phyloP scores from a whole-genome alignment of 2,888 invertebrate species.

The Trachelus troglodyta region DNA sequence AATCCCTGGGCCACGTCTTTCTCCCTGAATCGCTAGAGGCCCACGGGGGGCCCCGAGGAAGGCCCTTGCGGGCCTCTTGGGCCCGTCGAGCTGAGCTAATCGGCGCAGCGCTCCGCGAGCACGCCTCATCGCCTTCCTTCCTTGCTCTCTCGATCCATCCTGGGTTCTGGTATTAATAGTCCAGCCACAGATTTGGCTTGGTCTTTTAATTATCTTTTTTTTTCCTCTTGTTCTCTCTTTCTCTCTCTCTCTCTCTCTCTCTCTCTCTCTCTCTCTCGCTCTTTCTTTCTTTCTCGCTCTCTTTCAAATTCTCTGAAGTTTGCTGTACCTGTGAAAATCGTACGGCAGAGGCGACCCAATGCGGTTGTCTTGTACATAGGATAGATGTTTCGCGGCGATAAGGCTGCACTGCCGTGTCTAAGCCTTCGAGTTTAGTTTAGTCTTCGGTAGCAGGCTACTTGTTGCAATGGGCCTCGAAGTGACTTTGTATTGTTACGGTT shows the following conservation, averaged over 20 bases:
- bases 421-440: not conserved
- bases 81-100: slow-evolving; percentile 48
- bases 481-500: not conserved
- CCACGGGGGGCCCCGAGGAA: slow-evolving; percentile 24
- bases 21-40: not conserved
- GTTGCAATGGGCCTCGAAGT: not conserved
- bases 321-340: not conserved
- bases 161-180: slow-evolving; percentile 40
- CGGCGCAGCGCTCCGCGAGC: slow-evolving; percentile 48
- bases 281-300: not conserved
- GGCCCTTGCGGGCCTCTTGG: slow-evolving; percentile 24
- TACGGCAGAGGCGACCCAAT: not conserved
- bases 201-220: slow-evolving; percentile 10
- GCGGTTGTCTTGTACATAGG: not conserved
- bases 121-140: slow-evolving; percentile 40
- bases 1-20: slow-evolving; percentile 12
- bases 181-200: slow-evolving; percentile 15
- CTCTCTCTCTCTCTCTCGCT: not conserved
- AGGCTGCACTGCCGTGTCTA: not conserved
- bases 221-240: not conserved
- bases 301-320: not conserved
- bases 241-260: not conserved
- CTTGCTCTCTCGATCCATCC: slow-evolving; percentile 1
- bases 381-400: not conserved
- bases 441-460: not conserved